Evolutionary conservation across 1,140 invertebrate genomes (phyloP).

Genomic region (Amyelois transitella): DNA sequence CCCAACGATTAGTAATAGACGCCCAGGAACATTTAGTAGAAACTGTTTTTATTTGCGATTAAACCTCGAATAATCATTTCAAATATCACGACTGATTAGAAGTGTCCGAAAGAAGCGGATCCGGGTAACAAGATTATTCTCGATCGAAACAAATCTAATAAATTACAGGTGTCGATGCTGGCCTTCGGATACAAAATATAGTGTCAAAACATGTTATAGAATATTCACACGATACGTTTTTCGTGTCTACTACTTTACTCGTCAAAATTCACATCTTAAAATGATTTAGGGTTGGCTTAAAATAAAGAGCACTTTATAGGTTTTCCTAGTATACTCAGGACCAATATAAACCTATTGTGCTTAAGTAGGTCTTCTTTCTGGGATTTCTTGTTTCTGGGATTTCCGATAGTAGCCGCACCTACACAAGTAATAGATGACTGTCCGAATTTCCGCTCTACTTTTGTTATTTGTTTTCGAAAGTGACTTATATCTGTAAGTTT

Average conservation of each 20-base stretch:
- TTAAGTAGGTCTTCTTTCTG: neutral
- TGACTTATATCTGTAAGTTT: slow-evolving; percentile 2
- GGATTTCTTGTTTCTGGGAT: slow-evolving; percentile 8
- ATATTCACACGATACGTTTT: too few relatives aligned
- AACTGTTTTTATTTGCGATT: too few relatives aligned
- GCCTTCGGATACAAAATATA: slow-evolving; percentile 19
- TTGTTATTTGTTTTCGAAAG: slow-evolving; percentile 24
- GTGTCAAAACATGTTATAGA: neutral
- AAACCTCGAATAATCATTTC: neutral
- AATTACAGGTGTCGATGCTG: slow-evolving; percentile 46
- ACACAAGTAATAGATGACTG: slow-evolving; percentile 23
- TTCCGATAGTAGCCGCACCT: slow-evolving; percentile 16
- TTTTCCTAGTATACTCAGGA: too few relatives aligned
- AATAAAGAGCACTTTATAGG: too few relatives aligned
- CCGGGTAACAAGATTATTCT: slow-evolving; percentile 46
- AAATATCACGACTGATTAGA: neutral
- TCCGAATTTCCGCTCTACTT: slow-evolving; percentile 18
- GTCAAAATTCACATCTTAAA: too few relatives aligned
- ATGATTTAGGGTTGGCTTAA: too few relatives aligned
- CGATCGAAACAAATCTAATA: slow-evolving; percentile 53
- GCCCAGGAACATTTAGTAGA: too few relatives aligned
- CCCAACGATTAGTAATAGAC: too few relatives aligned
- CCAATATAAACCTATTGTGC: too few relatives aligned
- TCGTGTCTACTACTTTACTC: too few relatives aligned
- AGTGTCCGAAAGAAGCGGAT: neutral